phyloP scores from a whole-genome alignment of 2,113 vertebrate genomes.

The Cepphus grylle region DNA sequence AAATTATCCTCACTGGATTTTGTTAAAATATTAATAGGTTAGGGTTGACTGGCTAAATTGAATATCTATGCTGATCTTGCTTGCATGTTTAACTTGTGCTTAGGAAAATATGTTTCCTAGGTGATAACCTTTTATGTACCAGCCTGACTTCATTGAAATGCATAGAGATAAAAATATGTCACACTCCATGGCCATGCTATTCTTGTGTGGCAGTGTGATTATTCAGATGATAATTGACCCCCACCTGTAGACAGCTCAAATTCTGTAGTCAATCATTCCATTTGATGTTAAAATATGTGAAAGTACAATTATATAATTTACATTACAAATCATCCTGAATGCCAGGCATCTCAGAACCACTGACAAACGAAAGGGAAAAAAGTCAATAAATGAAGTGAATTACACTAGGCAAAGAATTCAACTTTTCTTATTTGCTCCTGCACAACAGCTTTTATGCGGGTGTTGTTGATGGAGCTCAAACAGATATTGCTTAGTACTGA shows the following conservation, averaged over 20 bases:
- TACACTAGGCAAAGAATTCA: conserved; percentile 84
- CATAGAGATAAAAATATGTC: conserved; percentile 99
- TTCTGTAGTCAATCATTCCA: conserved; percentile 98
- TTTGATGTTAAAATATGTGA: conserved; percentile 95
- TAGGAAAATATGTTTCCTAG: conserved; percentile 99
- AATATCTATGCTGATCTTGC: conserved; percentile 99
- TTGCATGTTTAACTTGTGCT: conserved; percentile 99
- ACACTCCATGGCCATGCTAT: conserved; percentile 90
- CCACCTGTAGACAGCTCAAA: conserved; percentile 95
- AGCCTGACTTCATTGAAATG: conserved; percentile 99
- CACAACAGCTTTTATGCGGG: conserved; percentile 65
- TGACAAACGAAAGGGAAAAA: conserved; percentile 76
- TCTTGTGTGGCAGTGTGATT: conserved; percentile 90
- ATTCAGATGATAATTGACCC: conserved; percentile 99
- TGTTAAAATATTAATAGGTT: conserved; percentile 99
- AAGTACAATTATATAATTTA: conserved; percentile 94
- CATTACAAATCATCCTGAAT: conserved; percentile 98
- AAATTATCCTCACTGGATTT: conserved; percentile 95
- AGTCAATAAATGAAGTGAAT: conserved; percentile 90
- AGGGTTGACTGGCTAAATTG: conserved; percentile 99
- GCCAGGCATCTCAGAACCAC: conserved; percentile 88
- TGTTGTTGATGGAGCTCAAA: conserved; percentile 47
- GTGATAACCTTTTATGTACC: conserved; percentile 99
- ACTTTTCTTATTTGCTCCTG: conserved; percentile 69
- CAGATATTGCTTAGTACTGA: conserved; percentile 26